Evolutionary conservation across 2,888 invertebrate species (phyloP), one percentile per base, ranked within the genome.

Genomic region (Parochlus steinenii): DNA sequence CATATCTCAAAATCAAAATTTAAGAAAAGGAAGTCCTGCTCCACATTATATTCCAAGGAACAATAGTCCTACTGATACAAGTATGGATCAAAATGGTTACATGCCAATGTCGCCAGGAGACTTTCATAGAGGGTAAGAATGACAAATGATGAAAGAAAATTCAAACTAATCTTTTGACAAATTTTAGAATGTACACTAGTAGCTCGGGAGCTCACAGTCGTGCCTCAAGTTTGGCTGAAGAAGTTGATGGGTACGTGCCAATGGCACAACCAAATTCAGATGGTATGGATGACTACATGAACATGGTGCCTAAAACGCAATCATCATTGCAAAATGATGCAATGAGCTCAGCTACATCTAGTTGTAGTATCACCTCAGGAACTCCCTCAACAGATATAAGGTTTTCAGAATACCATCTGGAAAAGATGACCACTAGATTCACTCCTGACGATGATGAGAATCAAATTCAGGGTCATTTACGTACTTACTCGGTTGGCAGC

Each of bases 401-500:
- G 33, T 78, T 79, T 47, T 71, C 73, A 31, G 81, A 80, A 52
- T 83, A 76, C 59, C 77, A 75, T 44, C 62, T 86, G 31, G 85
- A 85, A 48, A 83, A 83, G 49, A 83, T 83, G 1, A 66, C 68
- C 39, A 75, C 83, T 11, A 81, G 76, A 53, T 68, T 82, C 39
- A 61, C 66, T 6, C 64, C 69, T 2, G 62, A 67, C 23, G 69
- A 69, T 43, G 74, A 75, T 48, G 71, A 71, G 12, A 70, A 72
- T 46, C 52, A 44, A 37, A 41, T 36, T 7, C 60, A 56, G 44
- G 63, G 66, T 45, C 80, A 80, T n/a, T 65, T 72, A 33, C 67
- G 85, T 44, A 76, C 86, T 2, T 86, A 85, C 59, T 86, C 86
- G 17, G 78, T 87, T 42, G 87, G 87, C 15, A 85, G 83, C 36